Base-by-base conservation (phyloP, 2,113 vertebrate genomes). In the Galbula dea region DNA sequence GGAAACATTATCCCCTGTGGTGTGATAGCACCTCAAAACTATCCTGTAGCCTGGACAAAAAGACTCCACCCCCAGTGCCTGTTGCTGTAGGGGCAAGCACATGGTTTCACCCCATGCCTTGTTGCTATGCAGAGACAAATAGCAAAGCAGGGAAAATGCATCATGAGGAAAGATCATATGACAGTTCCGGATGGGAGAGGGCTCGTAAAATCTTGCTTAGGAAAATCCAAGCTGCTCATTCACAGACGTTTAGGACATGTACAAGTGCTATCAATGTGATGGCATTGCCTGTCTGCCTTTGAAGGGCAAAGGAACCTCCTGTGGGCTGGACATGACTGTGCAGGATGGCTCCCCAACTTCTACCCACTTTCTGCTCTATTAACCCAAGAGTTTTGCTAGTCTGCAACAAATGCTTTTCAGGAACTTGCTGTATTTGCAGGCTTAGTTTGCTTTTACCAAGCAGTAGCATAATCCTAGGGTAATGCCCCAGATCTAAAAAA, bases 251-350 rank as follows among this genome's bases (percentile, higher is more conserved):
- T 6, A 21, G 49, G 37, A 41, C 5, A 7, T 15, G 2, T 18
- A 26, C 0, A 2, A 24, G 41, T n/a, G 19, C 48, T 63, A 4
- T 27, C 0, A 2, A 48, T 32, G 29, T n/a, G 49, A 29, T 0
- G 1, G 19, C 1, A 2, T 22, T 8, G 7, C 22, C 39, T 2
- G 2, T 20, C 9, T 66, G 24, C 7, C 12, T 55, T 48, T 2
- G 2, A 66, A 19, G 41, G 21, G 5, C 0, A 2, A 69, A 48
- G 36, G 12, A 69, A 4, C 8, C 13, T 68, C 29, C 21, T 0
- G 1, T 9, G 14, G 4, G 3, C 15, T 22, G 34, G 22, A 7
- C 0, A 1, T 65, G 10, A 10, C 32, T 0, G 3, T 46, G 19
- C 17, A 54, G 48, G 29, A 63, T 4, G 10, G 32, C 11, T 62